phyloP scores from a whole-genome alignment of 2,888 invertebrate species.

The Agonopterix arenella region DNA sequence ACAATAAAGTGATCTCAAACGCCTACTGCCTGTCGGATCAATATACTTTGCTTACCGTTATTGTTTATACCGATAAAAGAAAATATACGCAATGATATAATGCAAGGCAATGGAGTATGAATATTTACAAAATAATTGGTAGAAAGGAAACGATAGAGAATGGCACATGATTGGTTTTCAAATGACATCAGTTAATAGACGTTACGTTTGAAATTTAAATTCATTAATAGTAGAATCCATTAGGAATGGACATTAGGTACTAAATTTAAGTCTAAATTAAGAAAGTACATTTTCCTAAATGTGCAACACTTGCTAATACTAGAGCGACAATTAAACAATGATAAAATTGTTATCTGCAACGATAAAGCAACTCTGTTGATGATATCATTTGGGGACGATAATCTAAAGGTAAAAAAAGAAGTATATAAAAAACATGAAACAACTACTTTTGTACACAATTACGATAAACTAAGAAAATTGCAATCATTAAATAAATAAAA shows the following conservation, averaged over 20 bases:
- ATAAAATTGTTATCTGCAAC: conserved; percentile 55
- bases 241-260: no score
- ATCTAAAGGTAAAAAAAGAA: conserved; percentile 10
- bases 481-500: conserved; percentile 27
- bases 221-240: no score
- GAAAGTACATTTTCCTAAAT: no score
- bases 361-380: conserved; percentile 69
- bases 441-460: conserved; percentile 6
- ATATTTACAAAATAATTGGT: conserved; percentile 1
- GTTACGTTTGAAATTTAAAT: conserved; percentile 3
- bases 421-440: conserved; percentile 11
- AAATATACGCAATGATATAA: conserved; percentile 1
- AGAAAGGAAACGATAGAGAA: not conserved
- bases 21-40: conserved; percentile 18
- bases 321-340: conserved; percentile 22
- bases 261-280: no score
- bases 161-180: no score
- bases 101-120: not conserved
- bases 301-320: no score
- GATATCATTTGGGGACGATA: conserved; percentile 31
- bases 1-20: conserved; percentile 38
- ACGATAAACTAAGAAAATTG: conserved; percentile 5
- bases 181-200: not conserved
- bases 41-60: conserved; percentile 8
- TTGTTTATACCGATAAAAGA: conserved; percentile 1